Conservation (phyloP, 2,113 vertebrate genomes). For the Aptenodytes forsteri region DNA sequence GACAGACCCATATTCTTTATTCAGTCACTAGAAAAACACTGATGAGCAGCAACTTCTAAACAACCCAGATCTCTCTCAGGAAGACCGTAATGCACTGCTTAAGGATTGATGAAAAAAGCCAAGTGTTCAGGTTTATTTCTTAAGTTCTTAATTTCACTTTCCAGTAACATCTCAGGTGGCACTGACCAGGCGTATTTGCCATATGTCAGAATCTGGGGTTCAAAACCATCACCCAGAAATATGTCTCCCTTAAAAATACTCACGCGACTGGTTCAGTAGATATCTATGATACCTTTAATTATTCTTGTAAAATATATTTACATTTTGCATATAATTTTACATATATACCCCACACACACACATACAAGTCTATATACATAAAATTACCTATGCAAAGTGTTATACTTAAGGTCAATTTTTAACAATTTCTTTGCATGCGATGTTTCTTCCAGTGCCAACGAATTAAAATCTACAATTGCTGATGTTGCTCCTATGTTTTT, state of each 20-base stretch:
- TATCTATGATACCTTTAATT: not conserved
- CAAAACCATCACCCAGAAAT: not conserved
- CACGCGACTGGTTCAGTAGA: not conserved
- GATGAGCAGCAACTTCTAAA: not conserved
- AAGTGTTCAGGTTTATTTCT: not conserved
- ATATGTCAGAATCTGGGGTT: not conserved
- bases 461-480: not conserved
- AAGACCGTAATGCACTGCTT: not conserved
- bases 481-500: not conserved
- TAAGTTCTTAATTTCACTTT: not conserved
- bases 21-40: not conserved
- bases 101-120: not conserved
- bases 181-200: not conserved
- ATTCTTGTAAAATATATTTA: not conserved
- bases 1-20: not conserved
- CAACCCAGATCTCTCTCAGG: not conserved
- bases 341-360: accelerated
- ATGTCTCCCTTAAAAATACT: not conserved
- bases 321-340: not conserved
- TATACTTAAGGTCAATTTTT: not conserved
- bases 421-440: not conserved
- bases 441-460: not conserved
- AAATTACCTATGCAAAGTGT: not conserved
- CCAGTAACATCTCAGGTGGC: not conserved
- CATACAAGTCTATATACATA: not conserved